Evolutionary conservation across 1,140 invertebrate species (phyloP).

Genomic region (Orchestia grillus): DNA sequence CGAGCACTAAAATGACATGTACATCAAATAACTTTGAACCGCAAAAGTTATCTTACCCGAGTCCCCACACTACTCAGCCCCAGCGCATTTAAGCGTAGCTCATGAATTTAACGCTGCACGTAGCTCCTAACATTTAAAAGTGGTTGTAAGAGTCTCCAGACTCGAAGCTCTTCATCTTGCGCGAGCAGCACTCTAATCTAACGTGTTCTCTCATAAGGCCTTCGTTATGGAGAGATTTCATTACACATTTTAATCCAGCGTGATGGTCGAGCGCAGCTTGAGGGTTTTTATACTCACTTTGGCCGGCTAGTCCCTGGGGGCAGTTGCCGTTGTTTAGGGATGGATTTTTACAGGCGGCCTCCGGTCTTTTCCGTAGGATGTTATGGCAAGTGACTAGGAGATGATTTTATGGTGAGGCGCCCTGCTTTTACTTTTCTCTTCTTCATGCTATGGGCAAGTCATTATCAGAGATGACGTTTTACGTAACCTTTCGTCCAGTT

Average conservation of each 20-base stretch:
- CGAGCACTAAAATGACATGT: background rate
- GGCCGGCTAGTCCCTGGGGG: background rate
- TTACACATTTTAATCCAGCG: background rate
- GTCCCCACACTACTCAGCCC: background rate
- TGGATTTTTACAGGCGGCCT: background rate
- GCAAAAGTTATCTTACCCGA: background rate
- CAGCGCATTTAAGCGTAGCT: background rate
- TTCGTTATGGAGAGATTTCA: conserved; percentile 8
- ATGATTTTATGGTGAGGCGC: background rate
- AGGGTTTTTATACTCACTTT: background rate
- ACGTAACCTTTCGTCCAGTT: background rate
- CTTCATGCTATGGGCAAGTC: background rate
- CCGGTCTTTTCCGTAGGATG: background rate
- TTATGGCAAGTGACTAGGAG: background rate
- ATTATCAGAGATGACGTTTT: background rate
- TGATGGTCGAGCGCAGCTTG: background rate
- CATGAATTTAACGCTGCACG: background rate
- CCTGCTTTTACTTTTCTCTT: background rate
- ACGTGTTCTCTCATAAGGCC: background rate
- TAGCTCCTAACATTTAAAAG: background rate
- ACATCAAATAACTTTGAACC: background rate
- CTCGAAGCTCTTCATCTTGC: background rate
- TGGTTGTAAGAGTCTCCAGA: background rate
- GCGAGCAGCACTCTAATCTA: background rate
- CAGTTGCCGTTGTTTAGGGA: background rate